Conservation (phyloP, 2,797 vertebrate genomes). For the Catamblyrhynchus diadema region DNA sequence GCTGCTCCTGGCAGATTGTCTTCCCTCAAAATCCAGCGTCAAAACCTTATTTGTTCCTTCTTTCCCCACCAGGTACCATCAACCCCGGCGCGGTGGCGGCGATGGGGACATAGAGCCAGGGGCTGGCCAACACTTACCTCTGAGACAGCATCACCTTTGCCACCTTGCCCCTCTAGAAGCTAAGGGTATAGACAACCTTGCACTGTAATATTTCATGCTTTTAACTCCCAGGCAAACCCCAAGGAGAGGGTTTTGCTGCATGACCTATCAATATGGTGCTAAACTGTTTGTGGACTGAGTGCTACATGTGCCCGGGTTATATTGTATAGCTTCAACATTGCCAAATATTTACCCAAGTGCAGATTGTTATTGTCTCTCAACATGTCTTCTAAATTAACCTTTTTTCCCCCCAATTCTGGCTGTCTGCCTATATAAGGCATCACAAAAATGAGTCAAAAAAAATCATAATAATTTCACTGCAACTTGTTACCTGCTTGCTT, state of each 20-base stretch:
- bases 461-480: not conserved
- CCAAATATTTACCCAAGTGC: slow-evolving; percentile 44
- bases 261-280: slow-evolving; percentile 88
- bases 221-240: slow-evolving; percentile 45
- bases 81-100: slow-evolving; percentile 66
- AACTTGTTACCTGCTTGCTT: slow-evolving; percentile 49
- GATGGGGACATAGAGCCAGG: slow-evolving; percentile 80
- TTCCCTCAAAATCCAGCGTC: not conserved
- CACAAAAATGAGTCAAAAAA: not conserved
- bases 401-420: not conserved
- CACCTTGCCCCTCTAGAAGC: slow-evolving; percentile 71
- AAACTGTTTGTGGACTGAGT: slow-evolving; percentile 76
- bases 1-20: not conserved
- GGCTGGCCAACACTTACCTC: slow-evolving; percentile 74
- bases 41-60: not conserved
- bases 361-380: slow-evolving; percentile 35
- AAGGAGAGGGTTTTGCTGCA: slow-evolving; percentile 75
- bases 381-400: not conserved
- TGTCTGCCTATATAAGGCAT: slow-evolving; percentile 23
- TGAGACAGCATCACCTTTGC: slow-evolving; percentile 71
- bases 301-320: slow-evolving; percentile 68
- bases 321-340: slow-evolving; percentile 56
- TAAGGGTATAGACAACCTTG: slow-evolving; percentile 81
- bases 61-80: slow-evolving; percentile 62
- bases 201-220: slow-evolving; percentile 84